phyloP scores from a whole-genome alignment of 2,113 vertebrate species.

The Syrmaticus mikado region DNA sequence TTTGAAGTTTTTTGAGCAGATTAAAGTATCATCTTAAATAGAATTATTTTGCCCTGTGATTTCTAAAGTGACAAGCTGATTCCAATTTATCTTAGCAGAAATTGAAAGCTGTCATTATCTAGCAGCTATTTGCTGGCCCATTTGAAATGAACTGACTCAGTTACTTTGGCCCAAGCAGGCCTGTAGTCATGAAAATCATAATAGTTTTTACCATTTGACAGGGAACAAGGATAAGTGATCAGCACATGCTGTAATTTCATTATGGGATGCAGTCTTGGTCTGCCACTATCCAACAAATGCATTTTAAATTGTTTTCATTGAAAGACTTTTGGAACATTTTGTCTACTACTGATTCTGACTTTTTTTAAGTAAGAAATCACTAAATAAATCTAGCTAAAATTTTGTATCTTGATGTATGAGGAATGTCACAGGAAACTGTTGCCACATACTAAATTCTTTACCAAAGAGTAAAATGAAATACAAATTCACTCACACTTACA shows the following conservation, averaged over 20 bases:
- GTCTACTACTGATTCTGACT: accelerated
- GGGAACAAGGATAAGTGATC: neutral
- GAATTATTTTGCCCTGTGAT: neutral
- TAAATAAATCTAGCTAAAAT: neutral
- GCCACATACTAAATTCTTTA: neutral
- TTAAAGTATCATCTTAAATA: neutral
- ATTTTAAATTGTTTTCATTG: neutral
- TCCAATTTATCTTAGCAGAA: neutral
- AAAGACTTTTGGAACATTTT: neutral
- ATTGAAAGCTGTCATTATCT: neutral
- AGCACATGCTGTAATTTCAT: neutral
- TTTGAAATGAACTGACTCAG: neutral
- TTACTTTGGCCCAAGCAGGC: neutral
- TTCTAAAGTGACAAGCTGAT: neutral
- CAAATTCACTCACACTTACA: neutral
- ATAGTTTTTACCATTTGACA: neutral
- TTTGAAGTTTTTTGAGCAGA: neutral
- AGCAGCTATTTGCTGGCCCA: neutral
- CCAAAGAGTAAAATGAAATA: neutral
- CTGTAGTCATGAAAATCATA: neutral
- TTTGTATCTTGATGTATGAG: neutral
- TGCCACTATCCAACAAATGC: neutral
- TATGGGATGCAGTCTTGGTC: accelerated
- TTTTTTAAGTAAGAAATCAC: neutral
- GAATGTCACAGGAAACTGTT: neutral